Percentiles rank a stretch among this genome's conserved stretches.
Evolutionary conservation across 2,113 vertebrate species (phyloP).

Genomic region (Lonchura striata): DNA sequence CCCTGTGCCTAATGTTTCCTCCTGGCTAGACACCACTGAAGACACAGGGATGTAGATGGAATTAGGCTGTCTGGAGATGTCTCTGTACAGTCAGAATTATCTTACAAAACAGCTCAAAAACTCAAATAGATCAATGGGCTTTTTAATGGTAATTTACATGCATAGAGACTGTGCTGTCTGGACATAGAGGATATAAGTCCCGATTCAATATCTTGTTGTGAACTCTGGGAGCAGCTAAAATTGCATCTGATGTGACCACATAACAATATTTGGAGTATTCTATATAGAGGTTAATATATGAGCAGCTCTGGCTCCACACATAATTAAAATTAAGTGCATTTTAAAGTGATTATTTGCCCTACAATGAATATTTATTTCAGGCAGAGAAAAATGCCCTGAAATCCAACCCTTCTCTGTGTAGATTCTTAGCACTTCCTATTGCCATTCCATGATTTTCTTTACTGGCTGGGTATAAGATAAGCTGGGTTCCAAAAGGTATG

Average conservation of each 20-base stretch:
- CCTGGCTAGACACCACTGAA: not conserved
- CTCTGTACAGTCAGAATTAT: not conserved
- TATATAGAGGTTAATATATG: constrained; percentile 9
- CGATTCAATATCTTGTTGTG: constrained; percentile 1
- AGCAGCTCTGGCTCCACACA: not conserved
- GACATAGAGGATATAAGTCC: constrained; percentile 5
- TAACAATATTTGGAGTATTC: constrained; percentile 18
- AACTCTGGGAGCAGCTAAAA: constrained; percentile 32
- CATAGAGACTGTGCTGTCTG: constrained; percentile 18
- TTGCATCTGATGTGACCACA: not conserved
- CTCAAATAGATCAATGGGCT: not conserved
- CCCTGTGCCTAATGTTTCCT: not conserved
- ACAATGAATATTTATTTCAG: not conserved
- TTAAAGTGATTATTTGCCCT: constrained; percentile 7
- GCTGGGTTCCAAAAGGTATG: not conserved
- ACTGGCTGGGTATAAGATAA: not conserved
- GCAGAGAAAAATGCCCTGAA: not conserved
- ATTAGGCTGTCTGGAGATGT: constrained; percentile 30
- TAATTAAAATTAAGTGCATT: constrained; percentile 9
- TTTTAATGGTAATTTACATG: constrained; percentile 39
- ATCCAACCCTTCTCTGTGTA: not conserved
- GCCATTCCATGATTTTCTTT: not conserved
- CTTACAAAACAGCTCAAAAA: not conserved
- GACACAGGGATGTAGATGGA: not conserved
- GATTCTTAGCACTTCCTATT: not conserved